Base-by-base conservation (phyloP, 92 coral and sea anemone species). In the Micromussa lordhowensis region DNA sequence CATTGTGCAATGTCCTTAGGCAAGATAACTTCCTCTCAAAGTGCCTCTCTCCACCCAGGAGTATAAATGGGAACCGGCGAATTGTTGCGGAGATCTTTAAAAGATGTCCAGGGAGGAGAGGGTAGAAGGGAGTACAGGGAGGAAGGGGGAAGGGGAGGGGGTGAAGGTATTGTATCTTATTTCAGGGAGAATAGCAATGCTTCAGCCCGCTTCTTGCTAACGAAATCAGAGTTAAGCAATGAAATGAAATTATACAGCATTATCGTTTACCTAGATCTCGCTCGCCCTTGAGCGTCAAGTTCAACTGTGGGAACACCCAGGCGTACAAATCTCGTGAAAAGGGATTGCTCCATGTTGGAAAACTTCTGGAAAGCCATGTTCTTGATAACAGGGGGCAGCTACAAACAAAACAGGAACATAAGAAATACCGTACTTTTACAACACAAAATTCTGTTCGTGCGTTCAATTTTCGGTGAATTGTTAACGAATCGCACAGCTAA, bases 301-400 rank as follows among this genome's bases (percentile, higher is more conserved):
- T 98, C 94, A 69, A 98, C 99, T 0, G 99, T 98, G 10, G 99
- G 98, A 8, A 98, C 99, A 8, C 99, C 98, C 70, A 98, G 91
- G 31, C 99, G 96, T 21, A 98, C 99, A 73, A 98, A 98, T 81
- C 99, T 91, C 31, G 99, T 98, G 82, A 98, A 98, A 83, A 98
- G 88, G 11, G 99, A 98, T 92, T 98, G 99, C 68, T 98, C 99
- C 99, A 98, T 98, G 95, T 98, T 98, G 61, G 98, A 96, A 72
- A 98, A 98, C 91, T 98, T 98, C 87, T 98, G 99, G 84, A 98
- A 98, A 24, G 99, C 99, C 99, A 96, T 98, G 88, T 98, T 98
- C 88, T 98, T 98, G 75, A 98, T 98, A 69, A 98, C 99, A 6
- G 99, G 99, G 53, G 99, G 99, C 63, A 98, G 94, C 99, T 98